A percentile compares a stretch with the other conserved stretches of the same genome.
Conservation (phyloP, 2,113 vertebrate species). For the Syngnathus scovelli region DNA sequence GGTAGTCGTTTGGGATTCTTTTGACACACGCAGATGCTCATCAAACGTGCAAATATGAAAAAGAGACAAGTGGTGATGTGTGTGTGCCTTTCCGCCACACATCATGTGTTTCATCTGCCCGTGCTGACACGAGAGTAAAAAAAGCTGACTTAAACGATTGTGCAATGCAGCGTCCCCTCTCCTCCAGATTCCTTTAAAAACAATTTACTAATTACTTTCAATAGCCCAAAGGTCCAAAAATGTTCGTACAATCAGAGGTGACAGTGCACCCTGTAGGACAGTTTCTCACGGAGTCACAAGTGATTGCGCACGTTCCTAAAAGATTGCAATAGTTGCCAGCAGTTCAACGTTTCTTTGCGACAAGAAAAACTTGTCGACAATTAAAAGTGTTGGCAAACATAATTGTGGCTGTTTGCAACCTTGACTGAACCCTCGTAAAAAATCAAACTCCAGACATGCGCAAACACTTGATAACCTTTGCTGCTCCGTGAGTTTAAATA, state of each 20-base stretch:
- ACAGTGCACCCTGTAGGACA: background rate
- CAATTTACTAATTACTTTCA: background rate
- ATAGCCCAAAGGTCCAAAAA: background rate
- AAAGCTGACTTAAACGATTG: constrained; percentile 46
- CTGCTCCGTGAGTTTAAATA: too few relatives aligned
- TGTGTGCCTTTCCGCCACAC: constrained; percentile 1
- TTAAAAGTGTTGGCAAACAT: too few relatives aligned
- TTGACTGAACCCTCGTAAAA: too few relatives aligned
- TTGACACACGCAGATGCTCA: background rate
- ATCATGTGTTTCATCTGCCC: constrained; percentile 9
- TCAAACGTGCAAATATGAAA: background rate
- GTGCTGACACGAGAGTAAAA: constrained; percentile 31
- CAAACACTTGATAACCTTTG: too few relatives aligned
- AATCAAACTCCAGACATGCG: too few relatives aligned
- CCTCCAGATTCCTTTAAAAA: background rate
- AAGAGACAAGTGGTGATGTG: constrained; percentile 1
- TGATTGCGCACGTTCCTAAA: too few relatives aligned
- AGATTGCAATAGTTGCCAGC: too few relatives aligned
- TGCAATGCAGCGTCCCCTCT: constrained; percentile 15
- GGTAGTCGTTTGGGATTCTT: background rate
- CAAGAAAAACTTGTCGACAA: too few relatives aligned
- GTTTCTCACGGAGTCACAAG: too few relatives aligned
- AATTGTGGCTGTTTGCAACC: too few relatives aligned
- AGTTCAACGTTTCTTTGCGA: too few relatives aligned
- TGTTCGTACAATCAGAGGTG: background rate